Percentiles rank a stretch among this genome's conserved stretches.
phyloP scores from a whole-genome alignment of 1,140 invertebrate genomes.

The Drosophila erecta region DNA sequence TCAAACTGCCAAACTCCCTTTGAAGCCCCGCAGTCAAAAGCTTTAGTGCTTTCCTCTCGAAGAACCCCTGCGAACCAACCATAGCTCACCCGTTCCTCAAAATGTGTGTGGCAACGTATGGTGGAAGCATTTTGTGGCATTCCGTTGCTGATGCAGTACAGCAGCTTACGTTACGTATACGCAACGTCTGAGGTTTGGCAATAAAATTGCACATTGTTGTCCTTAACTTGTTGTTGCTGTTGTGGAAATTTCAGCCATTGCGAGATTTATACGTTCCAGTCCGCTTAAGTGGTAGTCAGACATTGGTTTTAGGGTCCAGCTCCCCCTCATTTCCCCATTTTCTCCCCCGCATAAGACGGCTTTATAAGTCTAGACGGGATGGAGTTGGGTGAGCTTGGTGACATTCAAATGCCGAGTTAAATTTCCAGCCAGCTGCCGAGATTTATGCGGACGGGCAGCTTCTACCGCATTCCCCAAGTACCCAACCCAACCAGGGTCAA shows the following conservation, averaged over 20 bases:
- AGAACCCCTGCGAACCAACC: background rate
- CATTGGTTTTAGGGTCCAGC: constrained; percentile 65
- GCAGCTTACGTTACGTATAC: constrained; percentile 76
- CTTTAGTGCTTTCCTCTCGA: constrained; percentile 21
- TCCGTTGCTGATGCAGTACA: constrained; percentile 43
- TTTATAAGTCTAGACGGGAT: constrained; percentile 73
- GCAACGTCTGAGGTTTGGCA: constrained; percentile 79
- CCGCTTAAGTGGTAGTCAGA: constrained; percentile 79
- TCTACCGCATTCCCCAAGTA: constrained; percentile 6
- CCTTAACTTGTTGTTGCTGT: constrained; percentile 32
- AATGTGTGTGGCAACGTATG: constrained; percentile 60
- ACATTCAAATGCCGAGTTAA: constrained; percentile 72
- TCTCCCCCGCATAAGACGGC: constrained; percentile 55
- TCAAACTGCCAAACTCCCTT: constrained; percentile 41
- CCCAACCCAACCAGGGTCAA: constrained; percentile 32
- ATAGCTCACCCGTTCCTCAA: constrained; percentile 36
- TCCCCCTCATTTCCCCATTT: background rate
- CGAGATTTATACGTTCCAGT: constrained; percentile 78
- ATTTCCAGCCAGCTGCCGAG: constrained; percentile 53
- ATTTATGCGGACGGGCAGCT: constrained; percentile 62
- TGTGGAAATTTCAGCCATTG: constrained; percentile 74
- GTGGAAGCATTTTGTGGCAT: constrained; percentile 70
- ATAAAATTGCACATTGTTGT: constrained; percentile 80
- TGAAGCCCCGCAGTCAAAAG: constrained; percentile 37
- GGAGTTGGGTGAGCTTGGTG: constrained; percentile 46